A percentile compares a stretch with the other conserved stretches of the same genome.
phyloP scores from a whole-genome alignment of 2,113 vertebrate genomes.

The Phalacrocorax carbo region DNA sequence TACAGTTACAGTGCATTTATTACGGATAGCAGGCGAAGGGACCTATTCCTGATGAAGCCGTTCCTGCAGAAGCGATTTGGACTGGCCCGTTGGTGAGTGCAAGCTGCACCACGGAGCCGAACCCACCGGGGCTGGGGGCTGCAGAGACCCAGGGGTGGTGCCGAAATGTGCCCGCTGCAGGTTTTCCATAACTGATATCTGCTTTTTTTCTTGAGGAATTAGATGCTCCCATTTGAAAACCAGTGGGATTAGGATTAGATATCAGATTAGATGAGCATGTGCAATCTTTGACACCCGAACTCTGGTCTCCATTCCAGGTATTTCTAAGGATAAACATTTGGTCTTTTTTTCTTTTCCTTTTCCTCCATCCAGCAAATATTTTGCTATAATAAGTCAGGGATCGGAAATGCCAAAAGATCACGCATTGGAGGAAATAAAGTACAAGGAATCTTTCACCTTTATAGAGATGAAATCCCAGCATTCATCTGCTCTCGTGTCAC shows the following conservation, averaged over 20 bases:
- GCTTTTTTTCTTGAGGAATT: neutral
- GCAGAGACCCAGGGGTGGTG: neutral
- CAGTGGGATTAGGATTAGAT: neutral
- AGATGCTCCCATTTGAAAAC: neutral
- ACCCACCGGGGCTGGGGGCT: neutral
- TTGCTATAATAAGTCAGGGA: neutral
- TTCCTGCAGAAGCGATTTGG: neutral
- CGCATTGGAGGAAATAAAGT: neutral
- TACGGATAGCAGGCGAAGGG: neutral
- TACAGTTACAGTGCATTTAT: neutral
- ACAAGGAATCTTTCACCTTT: neutral
- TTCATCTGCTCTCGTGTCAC: rapidly evolving
- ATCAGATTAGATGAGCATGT: rapidly evolving
- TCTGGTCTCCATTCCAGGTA: neutral
- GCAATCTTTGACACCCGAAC: neutral
- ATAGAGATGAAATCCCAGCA: neutral
- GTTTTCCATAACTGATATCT: rapidly evolving
- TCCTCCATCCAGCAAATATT: neutral
- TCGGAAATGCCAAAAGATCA: neutral
- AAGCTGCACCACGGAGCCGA: neutral
- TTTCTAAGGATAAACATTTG: neutral
- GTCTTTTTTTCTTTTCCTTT: neutral
- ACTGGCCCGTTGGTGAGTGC: rapidly evolving
- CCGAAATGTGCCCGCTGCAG: neutral
- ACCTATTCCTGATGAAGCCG: neutral